Percentiles rank a stretch among this genome's conserved stretches.
Conservation (phyloP, 2,113 vertebrate genomes). For the Chaenocephalus aceratus region DNA sequence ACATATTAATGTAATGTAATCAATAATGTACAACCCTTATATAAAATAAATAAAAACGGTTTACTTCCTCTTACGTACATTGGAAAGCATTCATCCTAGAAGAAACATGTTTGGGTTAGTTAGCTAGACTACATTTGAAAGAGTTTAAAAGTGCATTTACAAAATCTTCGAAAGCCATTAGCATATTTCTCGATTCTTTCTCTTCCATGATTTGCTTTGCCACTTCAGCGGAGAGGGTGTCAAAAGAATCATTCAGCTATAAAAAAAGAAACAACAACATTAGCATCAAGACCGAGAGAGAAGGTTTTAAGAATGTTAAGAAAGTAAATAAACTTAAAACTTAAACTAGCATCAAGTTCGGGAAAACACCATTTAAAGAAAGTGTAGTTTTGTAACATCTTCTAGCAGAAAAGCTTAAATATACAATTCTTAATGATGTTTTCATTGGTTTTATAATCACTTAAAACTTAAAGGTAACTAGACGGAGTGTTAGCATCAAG, state of each 20-base stretch:
- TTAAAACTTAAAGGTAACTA: too few species aligned
- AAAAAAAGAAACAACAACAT: not conserved
- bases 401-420: too few species aligned
- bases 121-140: not conserved
- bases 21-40: not conserved
- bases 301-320: too few species aligned
- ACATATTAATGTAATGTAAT: not conserved
- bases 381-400: too few species aligned
- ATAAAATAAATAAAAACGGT: too few species aligned
- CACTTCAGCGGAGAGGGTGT: fast-evolving
- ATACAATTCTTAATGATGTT: too few species aligned
- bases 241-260: fast-evolving
- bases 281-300: not conserved
- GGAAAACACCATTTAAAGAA: too few species aligned
- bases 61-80: not conserved
- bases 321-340: too few species aligned
- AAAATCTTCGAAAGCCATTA: fast-evolving
- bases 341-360: not conserved
- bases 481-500: too few species aligned
- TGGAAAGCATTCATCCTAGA: not conserved
- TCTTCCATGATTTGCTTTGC: not conserved
- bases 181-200: fast-evolving
- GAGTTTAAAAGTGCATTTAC: not conserved
- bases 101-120: not conserved
- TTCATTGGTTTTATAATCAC: too few species aligned